These are phyloP conservation scores for Mercenaria mercenaria DNA, from an alignment of 1,140 invertebrate species.

Conservation along the genomic window DNA sequence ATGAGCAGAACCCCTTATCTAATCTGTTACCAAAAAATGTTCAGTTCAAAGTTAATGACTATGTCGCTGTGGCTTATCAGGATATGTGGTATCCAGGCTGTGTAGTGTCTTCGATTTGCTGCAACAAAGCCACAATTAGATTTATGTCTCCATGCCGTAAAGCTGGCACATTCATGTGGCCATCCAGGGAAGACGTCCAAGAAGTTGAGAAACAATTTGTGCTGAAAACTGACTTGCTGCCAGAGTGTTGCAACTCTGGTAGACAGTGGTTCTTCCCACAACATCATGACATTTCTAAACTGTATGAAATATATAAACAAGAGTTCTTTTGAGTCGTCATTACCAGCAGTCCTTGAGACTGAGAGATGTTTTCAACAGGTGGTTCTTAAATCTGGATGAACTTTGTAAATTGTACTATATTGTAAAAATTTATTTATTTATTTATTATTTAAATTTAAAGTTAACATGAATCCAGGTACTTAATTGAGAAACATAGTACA, in stretches of 20 bases:
- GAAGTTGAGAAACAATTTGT: conserved; percentile 3
- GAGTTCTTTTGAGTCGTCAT: no score
- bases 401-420: no score
- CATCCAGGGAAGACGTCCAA: background rate
- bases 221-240: background rate
- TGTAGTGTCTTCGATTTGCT: background rate
- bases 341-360: no score
- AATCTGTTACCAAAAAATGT: no score
- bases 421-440: no score
- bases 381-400: no score
- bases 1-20: no score
- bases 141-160: conserved; percentile 1
- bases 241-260: background rate
- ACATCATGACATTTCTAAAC: background rate
- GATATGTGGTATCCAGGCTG: conserved; percentile 30
- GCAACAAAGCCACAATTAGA: background rate
- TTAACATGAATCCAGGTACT: no score
- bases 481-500: no score
- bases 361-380: no score
- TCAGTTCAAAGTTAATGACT: background rate
- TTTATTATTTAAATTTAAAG: no score
- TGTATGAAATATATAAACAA: background rate
- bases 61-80: conserved; percentile 12
- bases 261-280: background rate
- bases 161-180: background rate